Percentiles rank a stretch among this genome's conserved stretches.
Conservation (phyloP, 37 sponge, comb jelly and placozoan genomes). For the Cladorhizidae sp. region DNA sequence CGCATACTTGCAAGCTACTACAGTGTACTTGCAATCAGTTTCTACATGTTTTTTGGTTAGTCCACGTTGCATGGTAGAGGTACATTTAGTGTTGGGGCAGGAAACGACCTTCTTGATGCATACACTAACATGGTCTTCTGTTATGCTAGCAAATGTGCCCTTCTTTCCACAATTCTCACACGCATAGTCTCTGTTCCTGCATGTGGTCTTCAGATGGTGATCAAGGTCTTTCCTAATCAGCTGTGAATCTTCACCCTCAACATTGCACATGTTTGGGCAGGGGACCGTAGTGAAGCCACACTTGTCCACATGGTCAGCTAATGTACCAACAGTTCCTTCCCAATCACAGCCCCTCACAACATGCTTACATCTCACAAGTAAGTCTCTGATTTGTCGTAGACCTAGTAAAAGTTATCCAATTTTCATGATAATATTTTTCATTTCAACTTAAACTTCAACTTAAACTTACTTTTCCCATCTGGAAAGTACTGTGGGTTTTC, state of each 20-base stretch:
- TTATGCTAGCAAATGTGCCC: conserved; percentile 17
- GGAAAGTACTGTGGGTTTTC: too few species aligned
- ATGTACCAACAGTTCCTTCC: conserved; percentile 21
- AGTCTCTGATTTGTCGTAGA: conserved; percentile 9
- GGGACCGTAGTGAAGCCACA: conserved; percentile 15
- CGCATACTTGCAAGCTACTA: conserved; percentile 19
- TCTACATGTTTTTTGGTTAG: not conserved
- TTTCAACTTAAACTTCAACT: too few species aligned
- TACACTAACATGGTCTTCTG: conserved; percentile 6
- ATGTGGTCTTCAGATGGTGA: not conserved
- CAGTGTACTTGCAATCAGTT: not conserved
- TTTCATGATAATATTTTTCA: too few species aligned
- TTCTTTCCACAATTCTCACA: conserved; percentile 29
- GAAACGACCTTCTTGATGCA: conserved; percentile 12
- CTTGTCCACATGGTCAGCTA: conserved; percentile 15
- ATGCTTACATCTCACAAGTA: conserved; percentile 25
- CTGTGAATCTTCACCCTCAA: not conserved
- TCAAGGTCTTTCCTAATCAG: conserved; percentile 2
- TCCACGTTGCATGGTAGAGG: not conserved
- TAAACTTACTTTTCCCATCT: too few species aligned
- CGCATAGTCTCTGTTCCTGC: conserved; percentile 28
- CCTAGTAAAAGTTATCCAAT: too few species aligned
- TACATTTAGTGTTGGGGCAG: conserved; percentile 32
- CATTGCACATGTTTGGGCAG: conserved; percentile 29
- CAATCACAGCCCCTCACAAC: conserved; percentile 15